Conservation (phyloP, 2,797 vertebrate genomes). For the Gymnoscopelus microlampas region DNA sequence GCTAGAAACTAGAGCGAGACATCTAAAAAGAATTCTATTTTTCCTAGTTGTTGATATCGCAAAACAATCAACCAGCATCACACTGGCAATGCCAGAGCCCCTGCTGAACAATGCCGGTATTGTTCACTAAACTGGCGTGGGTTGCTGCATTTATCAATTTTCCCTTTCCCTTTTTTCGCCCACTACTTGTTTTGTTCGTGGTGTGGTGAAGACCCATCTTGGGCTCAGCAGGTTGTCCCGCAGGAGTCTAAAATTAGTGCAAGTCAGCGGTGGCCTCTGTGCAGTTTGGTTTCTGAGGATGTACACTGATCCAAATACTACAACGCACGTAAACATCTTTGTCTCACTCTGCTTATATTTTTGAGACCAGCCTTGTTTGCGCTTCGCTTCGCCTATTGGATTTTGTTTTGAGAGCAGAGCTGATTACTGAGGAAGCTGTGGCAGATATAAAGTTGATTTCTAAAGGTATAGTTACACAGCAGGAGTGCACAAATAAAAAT, state of each 20-base stretch:
- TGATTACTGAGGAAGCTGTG: constrained; percentile 1
- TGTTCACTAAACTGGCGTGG: constrained; percentile 85
- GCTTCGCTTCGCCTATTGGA: no score
- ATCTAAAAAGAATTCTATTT: constrained; percentile 75
- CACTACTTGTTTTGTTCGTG: constrained; percentile 80
- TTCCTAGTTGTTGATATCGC: constrained; percentile 82
- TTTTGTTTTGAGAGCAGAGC: constrained; percentile 4
- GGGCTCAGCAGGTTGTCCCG: constrained; percentile 82
- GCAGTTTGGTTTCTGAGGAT: constrained; percentile 64
- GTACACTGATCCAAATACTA: constrained; percentile 57
- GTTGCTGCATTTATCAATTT: constrained; percentile 80
- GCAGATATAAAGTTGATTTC: no score
- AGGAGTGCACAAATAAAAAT: no score
- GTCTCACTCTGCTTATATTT: constrained; percentile 51
- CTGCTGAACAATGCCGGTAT: constrained; percentile 85
- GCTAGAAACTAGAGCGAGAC: constrained; percentile 55
- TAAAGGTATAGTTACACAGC: no score
- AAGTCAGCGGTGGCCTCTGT: constrained; percentile 70
- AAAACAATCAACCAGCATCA: constrained; percentile 75
- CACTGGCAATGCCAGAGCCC: constrained; percentile 77
- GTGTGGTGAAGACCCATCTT: constrained; percentile 78
- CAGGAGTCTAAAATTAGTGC: constrained; percentile 83
- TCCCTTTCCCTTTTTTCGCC: constrained; percentile 77
- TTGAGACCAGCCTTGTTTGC: constrained; percentile 33
- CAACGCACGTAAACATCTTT: constrained; percentile 37